A percentile compares a stretch with the other conserved stretches of the same genome.
These are phyloP conservation scores for Fistularia tabacaria DNA, from an alignment of 2,797 vertebrate genomes.

Conservation along the genomic window DNA sequence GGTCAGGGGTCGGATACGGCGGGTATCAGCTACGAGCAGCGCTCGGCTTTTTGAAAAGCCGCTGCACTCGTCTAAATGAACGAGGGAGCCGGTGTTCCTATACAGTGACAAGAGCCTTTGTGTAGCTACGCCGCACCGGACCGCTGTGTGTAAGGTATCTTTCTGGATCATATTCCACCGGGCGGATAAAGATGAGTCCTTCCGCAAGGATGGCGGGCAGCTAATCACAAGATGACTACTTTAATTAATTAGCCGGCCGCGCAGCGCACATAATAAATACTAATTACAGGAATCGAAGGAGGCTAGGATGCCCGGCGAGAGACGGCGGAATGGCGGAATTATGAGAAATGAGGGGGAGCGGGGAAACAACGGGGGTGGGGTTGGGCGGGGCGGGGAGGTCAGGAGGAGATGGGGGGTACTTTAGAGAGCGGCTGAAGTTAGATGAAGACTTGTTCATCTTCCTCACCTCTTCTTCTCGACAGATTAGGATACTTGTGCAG, in stretches of 20 bases:
- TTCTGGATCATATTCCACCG: slow-evolving; percentile 41
- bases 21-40: no score
- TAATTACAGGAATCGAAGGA: slow-evolving; percentile 40
- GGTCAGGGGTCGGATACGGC: no score
- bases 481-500: slow-evolving; percentile 9
- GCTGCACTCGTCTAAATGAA: no score
- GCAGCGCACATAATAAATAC: slow-evolving; percentile 43
- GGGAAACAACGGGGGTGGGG: no score
- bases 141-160: slow-evolving; percentile 15
- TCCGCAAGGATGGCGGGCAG: slow-evolving; percentile 32
- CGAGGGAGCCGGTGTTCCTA: no score
- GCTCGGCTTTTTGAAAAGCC: no score
- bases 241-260: slow-evolving; percentile 55
- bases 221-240: slow-evolving; percentile 60
- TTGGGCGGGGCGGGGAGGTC: no score
- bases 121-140: no score
- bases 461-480: not conserved
- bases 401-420: not conserved
- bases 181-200: slow-evolving; percentile 46
- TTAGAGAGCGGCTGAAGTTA: no score
- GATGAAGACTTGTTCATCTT: not conserved
- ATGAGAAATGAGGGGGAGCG: not conserved
- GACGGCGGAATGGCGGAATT: slow-evolving; percentile 1
- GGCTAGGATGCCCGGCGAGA: slow-evolving; percentile 1
- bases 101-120: no score